Percentiles rank a stretch among this genome's conserved stretches.
Conservation (phyloP, 2,888 invertebrate genomes). For the Papilio protenor region DNA sequence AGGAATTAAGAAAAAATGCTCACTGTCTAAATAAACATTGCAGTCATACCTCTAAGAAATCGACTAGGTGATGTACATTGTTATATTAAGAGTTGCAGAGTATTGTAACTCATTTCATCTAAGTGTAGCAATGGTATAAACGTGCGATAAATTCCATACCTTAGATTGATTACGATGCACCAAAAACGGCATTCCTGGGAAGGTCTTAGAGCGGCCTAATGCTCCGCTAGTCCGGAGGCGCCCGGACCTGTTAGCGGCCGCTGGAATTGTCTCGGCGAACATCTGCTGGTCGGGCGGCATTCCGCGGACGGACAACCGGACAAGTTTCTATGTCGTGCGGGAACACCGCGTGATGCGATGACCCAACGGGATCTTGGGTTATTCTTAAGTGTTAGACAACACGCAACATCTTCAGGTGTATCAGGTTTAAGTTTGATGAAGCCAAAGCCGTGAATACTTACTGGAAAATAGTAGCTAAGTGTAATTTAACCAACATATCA, state of each 20-base stretch:
- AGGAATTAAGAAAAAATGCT: too few relatives aligned
- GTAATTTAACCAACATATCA: not conserved
- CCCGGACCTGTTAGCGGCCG: slow-evolving; percentile 43
- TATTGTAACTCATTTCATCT: not conserved
- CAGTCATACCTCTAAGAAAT: not conserved
- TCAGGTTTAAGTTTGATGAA: not conserved
- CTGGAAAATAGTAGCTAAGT: too few relatives aligned
- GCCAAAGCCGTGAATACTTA: not conserved
- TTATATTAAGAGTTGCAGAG: not conserved
- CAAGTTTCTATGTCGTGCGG: slow-evolving; percentile 37
- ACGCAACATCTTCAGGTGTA: not conserved
- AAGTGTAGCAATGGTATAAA: not conserved
- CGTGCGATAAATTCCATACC: not conserved
- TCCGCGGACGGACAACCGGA: slow-evolving; percentile 46
- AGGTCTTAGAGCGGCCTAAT: slow-evolving; percentile 31
- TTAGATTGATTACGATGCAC: slow-evolving; percentile 7
- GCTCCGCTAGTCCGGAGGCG: slow-evolving; percentile 4
- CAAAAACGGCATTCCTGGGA: slow-evolving; percentile 32
- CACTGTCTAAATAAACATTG: not conserved
- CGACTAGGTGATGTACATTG: not conserved
- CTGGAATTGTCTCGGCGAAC: slow-evolving; percentile 47
- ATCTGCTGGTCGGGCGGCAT: slow-evolving; percentile 56
- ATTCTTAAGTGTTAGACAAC: slow-evolving; percentile 2
- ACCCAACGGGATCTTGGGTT: slow-evolving; percentile 11
- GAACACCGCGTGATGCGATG: slow-evolving; percentile 14